phyloP scores from a whole-genome alignment of 2,888 invertebrate species.

The Miltochrista miniata region DNA sequence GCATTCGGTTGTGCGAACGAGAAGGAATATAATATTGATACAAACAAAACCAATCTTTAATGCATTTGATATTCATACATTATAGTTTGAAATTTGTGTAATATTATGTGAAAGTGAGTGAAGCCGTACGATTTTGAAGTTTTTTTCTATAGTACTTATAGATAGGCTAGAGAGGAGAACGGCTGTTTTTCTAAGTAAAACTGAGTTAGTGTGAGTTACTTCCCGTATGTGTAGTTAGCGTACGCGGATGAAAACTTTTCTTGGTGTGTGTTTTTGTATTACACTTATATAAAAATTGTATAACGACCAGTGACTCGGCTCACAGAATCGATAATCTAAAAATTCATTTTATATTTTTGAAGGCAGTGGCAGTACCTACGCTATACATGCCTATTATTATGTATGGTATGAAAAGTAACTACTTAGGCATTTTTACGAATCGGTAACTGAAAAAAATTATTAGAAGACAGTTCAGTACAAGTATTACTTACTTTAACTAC shows the following conservation, averaged over 20 bases:
- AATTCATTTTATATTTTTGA: conserved; percentile 70
- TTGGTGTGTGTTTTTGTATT: conserved; percentile 63
- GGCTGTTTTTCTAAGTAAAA: conserved; percentile 80
- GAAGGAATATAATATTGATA: conserved; percentile 49
- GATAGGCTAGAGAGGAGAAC: conserved; percentile 69
- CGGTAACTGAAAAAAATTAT: no score
- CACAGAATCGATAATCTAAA: conserved; percentile 76
- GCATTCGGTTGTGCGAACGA: conserved; percentile 75
- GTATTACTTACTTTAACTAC: no score
- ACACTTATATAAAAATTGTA: conserved; percentile 72
- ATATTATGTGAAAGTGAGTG: conserved; percentile 57
- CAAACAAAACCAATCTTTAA: conserved; percentile 70
- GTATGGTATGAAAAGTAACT: no score
- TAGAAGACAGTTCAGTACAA: no score
- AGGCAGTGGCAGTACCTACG: neutral
- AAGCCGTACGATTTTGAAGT: conserved; percentile 81
- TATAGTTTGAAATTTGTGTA: conserved; percentile 61
- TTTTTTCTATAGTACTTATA: conserved; percentile 73
- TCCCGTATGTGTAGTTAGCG: conserved; percentile 76
- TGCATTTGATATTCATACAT: conserved; percentile 52
- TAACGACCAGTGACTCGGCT: conserved; percentile 59
- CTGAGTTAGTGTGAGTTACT: conserved; percentile 64
- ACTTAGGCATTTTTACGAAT: no score
- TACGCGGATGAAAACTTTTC: conserved; percentile 47
- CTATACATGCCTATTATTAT: no score